Percentiles rank a stretch among this genome's conserved stretches.
Conservation (phyloP, 2,797 vertebrate genomes). For the Xyrichtys novacula region DNA sequence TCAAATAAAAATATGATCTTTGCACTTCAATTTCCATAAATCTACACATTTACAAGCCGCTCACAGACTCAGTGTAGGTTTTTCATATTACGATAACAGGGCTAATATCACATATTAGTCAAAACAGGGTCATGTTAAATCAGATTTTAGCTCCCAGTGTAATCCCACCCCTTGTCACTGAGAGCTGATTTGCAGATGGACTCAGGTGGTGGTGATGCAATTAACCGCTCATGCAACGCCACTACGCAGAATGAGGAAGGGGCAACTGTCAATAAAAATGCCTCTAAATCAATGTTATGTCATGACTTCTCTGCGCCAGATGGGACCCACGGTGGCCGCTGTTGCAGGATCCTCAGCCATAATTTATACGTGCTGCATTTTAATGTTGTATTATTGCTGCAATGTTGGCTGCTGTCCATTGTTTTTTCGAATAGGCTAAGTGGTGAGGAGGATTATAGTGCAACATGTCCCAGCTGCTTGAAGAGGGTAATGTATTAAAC, state of each 20-base stretch:
- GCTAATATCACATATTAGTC: constrained; percentile 20
- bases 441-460: constrained; percentile 16
- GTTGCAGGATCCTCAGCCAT: background rate
- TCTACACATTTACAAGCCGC: too few relatives aligned
- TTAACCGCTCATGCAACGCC: constrained; percentile 45
- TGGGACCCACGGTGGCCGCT: constrained; percentile 26
- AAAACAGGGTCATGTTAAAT: constrained; percentile 22
- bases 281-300: constrained; percentile 62
- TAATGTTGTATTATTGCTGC: constrained; percentile 38
- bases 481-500: background rate
- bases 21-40: too few relatives aligned
- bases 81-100: constrained; percentile 25
- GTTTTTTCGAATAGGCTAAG: constrained; percentile 14
- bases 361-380: constrained; percentile 45
- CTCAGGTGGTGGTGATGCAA: constrained; percentile 70
- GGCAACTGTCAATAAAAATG: constrained; percentile 69
- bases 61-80: constrained; percentile 1
- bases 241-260: constrained; percentile 36
- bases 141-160: constrained; percentile 8
- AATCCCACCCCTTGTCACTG: constrained; percentile 42
- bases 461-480: constrained; percentile 8
- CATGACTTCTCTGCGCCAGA: constrained; percentile 47
- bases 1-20: too few relatives aligned
- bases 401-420: constrained; percentile 17
- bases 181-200: constrained; percentile 59